A percentile compares a stretch with the other conserved stretches of the same genome.
Evolutionary conservation across 2,113 vertebrate species (phyloP).

Genomic region (Prochilodus magdalenae): DNA sequence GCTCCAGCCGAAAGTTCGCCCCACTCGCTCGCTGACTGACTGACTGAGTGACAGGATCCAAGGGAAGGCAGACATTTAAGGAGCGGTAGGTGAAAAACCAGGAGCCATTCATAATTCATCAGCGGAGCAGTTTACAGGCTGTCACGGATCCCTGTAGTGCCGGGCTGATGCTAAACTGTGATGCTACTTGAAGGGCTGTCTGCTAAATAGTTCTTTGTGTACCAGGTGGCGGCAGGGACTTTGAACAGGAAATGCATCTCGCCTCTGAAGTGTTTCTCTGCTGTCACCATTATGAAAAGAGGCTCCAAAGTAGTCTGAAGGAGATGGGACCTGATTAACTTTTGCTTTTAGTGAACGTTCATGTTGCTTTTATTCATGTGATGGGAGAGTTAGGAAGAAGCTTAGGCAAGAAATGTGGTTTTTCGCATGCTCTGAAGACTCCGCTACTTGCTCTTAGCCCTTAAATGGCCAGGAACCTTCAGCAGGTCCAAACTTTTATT

Average conservation of each 20-base stretch:
- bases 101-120: constrained; percentile 83
- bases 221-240: constrained; percentile 79
- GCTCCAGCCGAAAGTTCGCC: constrained; percentile 81
- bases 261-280: constrained; percentile 68
- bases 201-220: constrained; percentile 84
- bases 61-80: constrained; percentile 82
- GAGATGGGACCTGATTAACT: constrained; percentile 47
- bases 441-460: no score
- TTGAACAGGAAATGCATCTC: constrained; percentile 76
- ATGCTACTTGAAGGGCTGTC: constrained; percentile 81
- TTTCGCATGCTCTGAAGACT: not conserved
- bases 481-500: no score
- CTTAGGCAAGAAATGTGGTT: not conserved
- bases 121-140: constrained; percentile 77
- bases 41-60: constrained; percentile 75
- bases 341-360: constrained; percentile 16
- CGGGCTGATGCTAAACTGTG: constrained; percentile 80
- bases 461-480: no score
- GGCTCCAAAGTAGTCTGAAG: constrained; percentile 52
- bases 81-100: constrained; percentile 84
- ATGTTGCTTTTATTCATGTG: not conserved
- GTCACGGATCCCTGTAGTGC: constrained; percentile 79
- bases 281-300: constrained; percentile 64
- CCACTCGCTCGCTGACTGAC: constrained; percentile 56
- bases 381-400: not conserved